phyloP scores from a whole-genome alignment of 2,888 invertebrate genomes.

The Phaedon cochleariae region DNA sequence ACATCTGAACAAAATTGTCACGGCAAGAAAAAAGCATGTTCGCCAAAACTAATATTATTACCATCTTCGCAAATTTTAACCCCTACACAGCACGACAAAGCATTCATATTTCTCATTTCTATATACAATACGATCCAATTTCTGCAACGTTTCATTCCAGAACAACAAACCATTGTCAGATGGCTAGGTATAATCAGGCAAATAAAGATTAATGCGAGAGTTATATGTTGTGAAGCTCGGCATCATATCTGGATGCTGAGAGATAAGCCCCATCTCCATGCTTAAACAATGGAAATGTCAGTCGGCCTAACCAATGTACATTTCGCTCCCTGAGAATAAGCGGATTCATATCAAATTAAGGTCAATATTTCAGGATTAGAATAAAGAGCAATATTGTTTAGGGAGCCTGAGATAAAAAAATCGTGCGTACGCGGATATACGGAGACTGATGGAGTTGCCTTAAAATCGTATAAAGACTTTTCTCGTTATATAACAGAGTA shows the following conservation, averaged over 20 bases:
- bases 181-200: slow-evolving; percentile 27
- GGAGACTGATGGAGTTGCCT: too few relatives aligned
- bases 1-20: too few relatives aligned
- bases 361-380: slow-evolving; percentile 17
- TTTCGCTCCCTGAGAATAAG: slow-evolving; percentile 18
- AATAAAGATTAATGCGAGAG: slow-evolving; percentile 42
- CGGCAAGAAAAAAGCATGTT: too few relatives aligned
- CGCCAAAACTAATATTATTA: too few relatives aligned
- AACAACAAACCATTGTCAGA: slow-evolving; percentile 17
- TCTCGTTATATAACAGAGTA: too few relatives aligned
- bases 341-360: slow-evolving; percentile 22
- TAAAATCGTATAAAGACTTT: too few relatives aligned
- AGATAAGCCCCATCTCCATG: slow-evolving; percentile 37
- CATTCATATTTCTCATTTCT: too few relatives aligned
- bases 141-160: not conserved
- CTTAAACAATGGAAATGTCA: slow-evolving; percentile 21
- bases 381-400: not conserved
- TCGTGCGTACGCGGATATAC: too few relatives aligned
- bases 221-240: slow-evolving; percentile 34
- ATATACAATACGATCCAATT: not conserved
- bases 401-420: not conserved
- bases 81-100: too few relatives aligned
- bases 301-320: slow-evolving; percentile 18
- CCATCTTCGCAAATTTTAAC: too few relatives aligned
- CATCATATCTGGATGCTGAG: slow-evolving; percentile 35